Percentiles rank a stretch among this genome's conserved stretches.
Evolutionary conservation across 2,888 invertebrate genomes (phyloP).

Genomic region (Listrodromus nycthemerus): DNA sequence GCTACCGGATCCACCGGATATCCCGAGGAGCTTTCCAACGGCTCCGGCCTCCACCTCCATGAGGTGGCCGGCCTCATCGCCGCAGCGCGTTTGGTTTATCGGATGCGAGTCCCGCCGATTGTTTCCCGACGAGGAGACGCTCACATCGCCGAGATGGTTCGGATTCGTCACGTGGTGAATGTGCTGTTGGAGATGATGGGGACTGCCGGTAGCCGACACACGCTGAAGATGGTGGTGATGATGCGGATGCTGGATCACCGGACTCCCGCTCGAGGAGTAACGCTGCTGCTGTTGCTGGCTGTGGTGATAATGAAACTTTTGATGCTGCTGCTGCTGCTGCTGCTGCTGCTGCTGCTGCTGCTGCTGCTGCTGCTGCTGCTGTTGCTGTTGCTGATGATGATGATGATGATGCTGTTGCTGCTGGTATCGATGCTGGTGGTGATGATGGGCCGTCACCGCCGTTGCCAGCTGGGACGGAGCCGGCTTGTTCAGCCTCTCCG

Average conservation of each 20-base stretch:
- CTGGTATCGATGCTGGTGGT: slow-evolving; percentile 75
- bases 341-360: slow-evolving; percentile 74
- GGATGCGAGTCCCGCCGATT: slow-evolving; percentile 68
- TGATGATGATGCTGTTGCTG: slow-evolving; percentile 75
- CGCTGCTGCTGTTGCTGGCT: slow-evolving; percentile 38
- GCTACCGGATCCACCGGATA: slow-evolving; percentile 80
- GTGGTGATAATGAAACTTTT: slow-evolving; percentile 67
- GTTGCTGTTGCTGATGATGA: slow-evolving; percentile 72
- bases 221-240: slow-evolving; percentile 50
- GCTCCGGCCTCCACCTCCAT: slow-evolving; percentile 82
- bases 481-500: slow-evolving; percentile 82
- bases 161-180: slow-evolving; percentile 69
- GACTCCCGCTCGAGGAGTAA: slow-evolving; percentile 67
- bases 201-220: slow-evolving; percentile 45
- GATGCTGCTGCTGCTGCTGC: slow-evolving; percentile 71
- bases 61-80: slow-evolving; percentile 81
- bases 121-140: slow-evolving; percentile 61
- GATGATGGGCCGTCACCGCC: slow-evolving; percentile 69
- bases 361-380: slow-evolving; percentile 74
- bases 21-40: slow-evolving; percentile 83
- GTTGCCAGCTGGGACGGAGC: slow-evolving; percentile 49
- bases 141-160: slow-evolving; percentile 61
- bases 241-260: slow-evolving; percentile 71
- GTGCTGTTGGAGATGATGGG: slow-evolving; percentile 69
- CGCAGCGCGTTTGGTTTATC: slow-evolving; percentile 72